phyloP scores from a whole-genome alignment of 2,797 vertebrate genomes.

The Eulemur mongoz region DNA sequence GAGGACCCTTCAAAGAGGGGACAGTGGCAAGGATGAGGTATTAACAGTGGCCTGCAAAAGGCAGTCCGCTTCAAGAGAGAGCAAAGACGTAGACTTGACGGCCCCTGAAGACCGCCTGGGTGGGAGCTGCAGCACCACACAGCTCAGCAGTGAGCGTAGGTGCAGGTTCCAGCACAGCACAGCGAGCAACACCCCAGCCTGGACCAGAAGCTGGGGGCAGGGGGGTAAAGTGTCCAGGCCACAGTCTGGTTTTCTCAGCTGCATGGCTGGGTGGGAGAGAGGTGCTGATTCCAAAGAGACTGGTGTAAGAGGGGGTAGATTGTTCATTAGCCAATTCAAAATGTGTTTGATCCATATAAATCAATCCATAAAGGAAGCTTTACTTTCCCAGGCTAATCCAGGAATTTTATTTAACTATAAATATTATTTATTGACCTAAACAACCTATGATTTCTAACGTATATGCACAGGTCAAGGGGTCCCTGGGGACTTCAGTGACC shows the following conservation, averaged over 20 bases:
- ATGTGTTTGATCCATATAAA: not conserved
- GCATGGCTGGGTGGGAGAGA: not conserved
- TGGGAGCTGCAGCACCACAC: not conserved
- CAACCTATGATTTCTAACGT: not conserved
- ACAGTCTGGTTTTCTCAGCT: not conserved
- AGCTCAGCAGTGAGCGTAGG: not conserved
- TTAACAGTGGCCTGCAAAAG: not conserved
- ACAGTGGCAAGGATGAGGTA: not conserved
- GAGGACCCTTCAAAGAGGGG: not conserved
- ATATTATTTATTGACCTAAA: not conserved
- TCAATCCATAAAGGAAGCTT: not conserved
- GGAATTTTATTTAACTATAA: not conserved
- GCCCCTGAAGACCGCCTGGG: not conserved
- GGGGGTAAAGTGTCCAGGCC: not conserved
- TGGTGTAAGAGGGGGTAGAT: not conserved
- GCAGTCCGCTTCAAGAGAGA: not conserved
- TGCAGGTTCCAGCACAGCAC: not conserved
- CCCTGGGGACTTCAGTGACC: not conserved
- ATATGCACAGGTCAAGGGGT: not conserved
- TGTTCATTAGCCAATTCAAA: not conserved
- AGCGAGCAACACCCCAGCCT: not conserved
- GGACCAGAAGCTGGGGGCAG: too few relatives aligned
- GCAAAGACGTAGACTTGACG: not conserved
- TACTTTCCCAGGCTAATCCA: not conserved
- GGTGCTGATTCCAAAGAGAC: not conserved